Base-by-base conservation (phyloP, 2,888 invertebrate species). In the Siphonodentalium dalli region DNA sequence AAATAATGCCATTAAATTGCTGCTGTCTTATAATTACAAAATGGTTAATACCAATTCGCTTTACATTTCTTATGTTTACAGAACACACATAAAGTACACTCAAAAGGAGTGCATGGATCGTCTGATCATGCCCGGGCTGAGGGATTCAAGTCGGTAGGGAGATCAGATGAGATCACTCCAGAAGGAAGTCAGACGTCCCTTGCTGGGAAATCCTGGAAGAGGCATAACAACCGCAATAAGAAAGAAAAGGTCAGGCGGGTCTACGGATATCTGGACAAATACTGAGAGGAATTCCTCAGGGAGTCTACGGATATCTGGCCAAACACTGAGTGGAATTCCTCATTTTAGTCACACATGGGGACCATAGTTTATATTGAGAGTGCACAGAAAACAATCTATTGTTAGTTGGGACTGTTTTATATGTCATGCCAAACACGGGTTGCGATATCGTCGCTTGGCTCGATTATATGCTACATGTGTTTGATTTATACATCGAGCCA, bases 221-320 rank as follows among this genome's bases (percentile, higher is more conserved):
- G 89, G 80, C 92, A 93, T 78, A 87, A 88, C 28, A 95, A 96
- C 78, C 89, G 90, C 75, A 92, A 92, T 66, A 95, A 93, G 78
- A 89, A 89, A 55, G 94, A 96, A 79, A 98, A 98, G 80, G 82
- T 93, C n/a, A 85, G 96, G 72, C 86, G 90, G 75, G 87, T 92
- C 29, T 94, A 92, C 82, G 85, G 87, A 34, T 88, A 94, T 83
- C 85, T 93, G 47, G 95, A 96, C 82, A 72, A 69, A 35, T 60
- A n/a, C n/a, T n/a, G 78, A 89, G 89, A 55, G 94, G 96, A 79
- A 98, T 98, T 80, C 82, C 93, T n/a, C 85, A 96, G 72, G 86
- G 90, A 75, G 87, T 92, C 29, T 94, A 92, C 82, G 85, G 87
- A 34, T 88, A 94, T 83, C 85, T 93, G 47, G 95, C 96, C 82